Evolutionary conservation across 2,888 invertebrate species (phyloP).

Genomic region (Aporophyla lueneburgensis): DNA sequence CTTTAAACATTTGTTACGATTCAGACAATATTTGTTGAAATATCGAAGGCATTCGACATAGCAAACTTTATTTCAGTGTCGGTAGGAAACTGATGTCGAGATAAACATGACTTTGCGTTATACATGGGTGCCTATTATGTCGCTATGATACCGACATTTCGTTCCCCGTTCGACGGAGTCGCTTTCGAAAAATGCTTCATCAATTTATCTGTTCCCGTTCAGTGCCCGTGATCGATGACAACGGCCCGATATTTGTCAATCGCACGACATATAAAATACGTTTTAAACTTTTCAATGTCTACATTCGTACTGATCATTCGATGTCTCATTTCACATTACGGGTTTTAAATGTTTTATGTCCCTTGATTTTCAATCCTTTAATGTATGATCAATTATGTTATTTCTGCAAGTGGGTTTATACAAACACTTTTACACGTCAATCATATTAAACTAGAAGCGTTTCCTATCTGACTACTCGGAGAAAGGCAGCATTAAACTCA

Average conservation of each 20-base stretch:
- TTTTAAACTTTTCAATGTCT: slow-evolving; percentile 65
- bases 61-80: slow-evolving; percentile 60
- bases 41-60: slow-evolving; percentile 57
- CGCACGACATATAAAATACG: slow-evolving; percentile 73
- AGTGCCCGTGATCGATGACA: slow-evolving; percentile 81
- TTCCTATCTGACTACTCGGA: no score
- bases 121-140: slow-evolving; percentile 69
- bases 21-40: slow-evolving; percentile 55
- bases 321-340: slow-evolving; percentile 34
- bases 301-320: slow-evolving; percentile 31
- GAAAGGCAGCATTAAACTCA: no score
- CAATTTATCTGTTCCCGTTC: slow-evolving; percentile 82
- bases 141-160: slow-evolving; percentile 69
- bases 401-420: no score
- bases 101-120: slow-evolving; percentile 72
- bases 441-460: no score
- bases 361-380: neutral
- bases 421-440: no score
- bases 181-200: slow-evolving; percentile 81
- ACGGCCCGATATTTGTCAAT: slow-evolving; percentile 79
- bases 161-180: slow-evolving; percentile 64
- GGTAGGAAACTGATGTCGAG: slow-evolving; percentile 68
- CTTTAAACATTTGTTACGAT: slow-evolving; percentile 41
- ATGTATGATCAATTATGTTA: no score
- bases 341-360: slow-evolving; percentile 13